Evolutionary conservation across 2,797 vertebrate genomes (phyloP), one percentile per base, ranked within the genome.

Genomic region (Babyrousa celebensis): DNA sequence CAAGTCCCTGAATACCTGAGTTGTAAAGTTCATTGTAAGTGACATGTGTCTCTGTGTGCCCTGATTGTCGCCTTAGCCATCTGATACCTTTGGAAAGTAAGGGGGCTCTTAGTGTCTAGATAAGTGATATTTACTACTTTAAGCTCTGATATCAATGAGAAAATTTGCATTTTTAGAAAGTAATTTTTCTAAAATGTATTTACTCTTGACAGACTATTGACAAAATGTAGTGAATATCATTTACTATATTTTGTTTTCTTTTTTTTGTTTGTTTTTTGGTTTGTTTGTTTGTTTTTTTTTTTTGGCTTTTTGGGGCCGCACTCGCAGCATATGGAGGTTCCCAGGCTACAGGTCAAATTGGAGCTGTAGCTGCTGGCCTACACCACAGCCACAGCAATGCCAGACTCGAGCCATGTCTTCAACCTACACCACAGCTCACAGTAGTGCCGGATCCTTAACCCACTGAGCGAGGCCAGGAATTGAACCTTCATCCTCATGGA

Each of bases 161-260:
- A 95, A 88, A n/a, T 94, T 7, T 80, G 52, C 71, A 86, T 93
- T 94, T 96, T 86, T 70, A 75, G 78, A 86, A 92, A 93, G 54
- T 89, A 87, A 36, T 92, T 21, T 94, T 94, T 93, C 86, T 85
- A 68, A 95, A 91, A 91, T 92, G 5, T 91, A n/a, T 96, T 71
- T 86, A 11, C 89, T 94, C 67, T 95, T 77, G 65, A 75, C 58
- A 86, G 54, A 89, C 79, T 92, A 12, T 87, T 95, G 83, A 85
- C 65, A 36, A 71, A 92, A 25, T 58, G 1, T 91, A 80, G n/a
- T 36, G 1, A 93, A 20, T 93, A 58, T 63, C 84, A 54, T 78
- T 80, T 48, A 48, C 9, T 48, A 48, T 48, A 48, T 48, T 48
- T 48, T 48, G 6, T 48, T 48, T 43, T 43, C 8, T 43, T 43